Conservation (phyloP, 1,140 invertebrate species). For the Antheraea mylitta region DNA sequence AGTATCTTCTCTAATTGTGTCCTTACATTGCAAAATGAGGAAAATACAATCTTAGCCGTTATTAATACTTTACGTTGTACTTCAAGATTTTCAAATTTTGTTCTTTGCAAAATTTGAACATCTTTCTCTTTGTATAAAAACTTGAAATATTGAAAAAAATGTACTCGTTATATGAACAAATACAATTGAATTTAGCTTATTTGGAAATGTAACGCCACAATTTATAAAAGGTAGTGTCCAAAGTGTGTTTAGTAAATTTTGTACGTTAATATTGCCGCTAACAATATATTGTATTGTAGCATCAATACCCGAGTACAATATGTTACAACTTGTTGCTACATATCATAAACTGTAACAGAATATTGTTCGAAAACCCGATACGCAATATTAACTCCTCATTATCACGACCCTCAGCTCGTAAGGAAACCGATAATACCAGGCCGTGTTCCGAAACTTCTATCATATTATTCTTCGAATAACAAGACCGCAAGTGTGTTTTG, state of each 20-base stretch:
- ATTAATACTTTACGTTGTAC: too few species aligned
- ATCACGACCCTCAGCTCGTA: background rate
- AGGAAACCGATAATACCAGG: background rate
- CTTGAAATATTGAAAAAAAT: too few species aligned
- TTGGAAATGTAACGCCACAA: too few species aligned
- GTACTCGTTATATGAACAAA: too few species aligned
- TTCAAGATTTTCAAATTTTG: too few species aligned
- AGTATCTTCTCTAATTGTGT: too few species aligned
- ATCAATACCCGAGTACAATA: background rate
- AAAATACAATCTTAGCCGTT: too few species aligned
- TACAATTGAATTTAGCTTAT: too few species aligned
- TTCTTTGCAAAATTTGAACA: too few species aligned
- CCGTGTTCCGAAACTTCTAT: background rate
- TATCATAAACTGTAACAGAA: background rate
- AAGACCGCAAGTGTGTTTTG: background rate
- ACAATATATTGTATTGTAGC: background rate
- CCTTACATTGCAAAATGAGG: too few species aligned
- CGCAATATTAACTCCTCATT: conserved; percentile 12
- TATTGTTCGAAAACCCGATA: conserved; percentile 10
- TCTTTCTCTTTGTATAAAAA: too few species aligned
- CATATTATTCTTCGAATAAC: background rate
- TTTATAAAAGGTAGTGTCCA: too few species aligned
- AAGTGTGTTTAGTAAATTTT: background rate
- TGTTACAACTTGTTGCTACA: conserved; percentile 5
- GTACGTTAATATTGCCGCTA: background rate